Evolutionary conservation across 2,797 vertebrate species (phyloP).

Genomic region (Siniperca undulata): DNA sequence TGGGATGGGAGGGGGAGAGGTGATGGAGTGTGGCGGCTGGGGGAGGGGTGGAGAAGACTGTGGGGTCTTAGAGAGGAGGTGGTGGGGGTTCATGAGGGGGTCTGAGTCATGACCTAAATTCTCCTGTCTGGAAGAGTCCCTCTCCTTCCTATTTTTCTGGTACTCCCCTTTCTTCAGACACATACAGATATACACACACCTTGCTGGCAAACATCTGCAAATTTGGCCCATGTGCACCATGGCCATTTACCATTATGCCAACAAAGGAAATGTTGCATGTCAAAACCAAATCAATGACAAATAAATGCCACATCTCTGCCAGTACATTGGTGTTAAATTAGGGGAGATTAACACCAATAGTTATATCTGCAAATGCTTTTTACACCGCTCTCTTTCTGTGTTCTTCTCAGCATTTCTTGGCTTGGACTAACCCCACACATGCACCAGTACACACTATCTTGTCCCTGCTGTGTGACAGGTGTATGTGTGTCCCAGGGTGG

Average conservation of each 20-base stretch:
- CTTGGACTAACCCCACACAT: conserved; percentile 32
- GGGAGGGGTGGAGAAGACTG: conserved; percentile 75
- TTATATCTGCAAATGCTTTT: conserved; percentile 7
- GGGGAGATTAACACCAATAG: neutral
- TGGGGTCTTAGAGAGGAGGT: conserved; percentile 61
- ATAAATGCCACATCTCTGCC: conserved; percentile 1
- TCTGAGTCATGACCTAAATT: conserved; percentile 85
- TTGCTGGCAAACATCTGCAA: conserved; percentile 23
- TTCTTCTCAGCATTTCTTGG: conserved; percentile 7
- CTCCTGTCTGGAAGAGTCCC: conserved; percentile 59
- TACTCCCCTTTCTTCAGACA: conserved; percentile 7
- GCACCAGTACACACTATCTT: conserved; percentile 46
- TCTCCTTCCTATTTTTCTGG: conserved; percentile 41
- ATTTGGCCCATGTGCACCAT: neutral
- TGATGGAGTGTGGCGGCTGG: conserved; percentile 64
- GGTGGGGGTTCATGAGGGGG: conserved; percentile 70
- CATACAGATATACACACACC: neutral
- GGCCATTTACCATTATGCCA: neutral
- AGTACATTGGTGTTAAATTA: neutral
- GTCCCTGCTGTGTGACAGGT: conserved; percentile 74
- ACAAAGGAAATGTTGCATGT: conserved; percentile 19
- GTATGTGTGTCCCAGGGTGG: conserved; percentile 53
- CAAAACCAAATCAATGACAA: conserved; percentile 15
- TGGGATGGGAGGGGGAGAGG: conserved; percentile 33
- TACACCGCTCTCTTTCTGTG: neutral